Evolutionary conservation across 2,797 vertebrate genomes (phyloP).

Genomic region (Sternarchorhynchus goeldii): DNA sequence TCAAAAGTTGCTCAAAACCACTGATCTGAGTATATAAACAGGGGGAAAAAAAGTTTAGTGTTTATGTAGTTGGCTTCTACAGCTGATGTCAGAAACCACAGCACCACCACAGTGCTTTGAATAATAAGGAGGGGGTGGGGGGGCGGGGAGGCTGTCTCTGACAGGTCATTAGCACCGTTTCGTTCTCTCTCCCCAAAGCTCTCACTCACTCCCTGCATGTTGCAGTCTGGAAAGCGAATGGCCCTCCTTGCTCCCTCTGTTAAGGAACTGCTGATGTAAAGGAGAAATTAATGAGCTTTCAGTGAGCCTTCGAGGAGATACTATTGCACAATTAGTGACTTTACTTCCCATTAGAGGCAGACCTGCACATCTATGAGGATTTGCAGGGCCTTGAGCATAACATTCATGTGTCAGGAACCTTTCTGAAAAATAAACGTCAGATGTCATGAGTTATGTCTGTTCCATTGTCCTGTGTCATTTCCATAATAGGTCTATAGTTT

Average conservation of each 20-base stretch:
- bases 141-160: background rate
- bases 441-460: constrained; percentile 7
- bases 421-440: constrained; percentile 11
- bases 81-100: no score
- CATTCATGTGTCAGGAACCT: constrained; percentile 8
- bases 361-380: background rate
- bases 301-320: constrained; percentile 11
- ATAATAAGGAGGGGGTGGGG: background rate
- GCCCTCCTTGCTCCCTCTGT: background rate
- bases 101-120: no score
- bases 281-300: constrained; percentile 35
- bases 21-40: no score
- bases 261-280: constrained; percentile 28
- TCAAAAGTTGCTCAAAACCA: no score
- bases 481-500: background rate
- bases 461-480: constrained; percentile 12
- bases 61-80: no score
- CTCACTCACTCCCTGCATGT: constrained; percentile 31
- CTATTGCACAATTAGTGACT: constrained; percentile 17
- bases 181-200: constrained; percentile 18
- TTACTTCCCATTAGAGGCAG: constrained; percentile 7
- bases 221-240: constrained; percentile 31
- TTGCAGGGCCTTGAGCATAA: background rate
- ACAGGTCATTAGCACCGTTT: constrained; percentile 45
- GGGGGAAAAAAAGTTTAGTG: no score